Percentiles rank a stretch among this genome's conserved stretches.
phyloP scores from a whole-genome alignment of 2,113 vertebrate species.

The Amphiprion ocellaris region DNA sequence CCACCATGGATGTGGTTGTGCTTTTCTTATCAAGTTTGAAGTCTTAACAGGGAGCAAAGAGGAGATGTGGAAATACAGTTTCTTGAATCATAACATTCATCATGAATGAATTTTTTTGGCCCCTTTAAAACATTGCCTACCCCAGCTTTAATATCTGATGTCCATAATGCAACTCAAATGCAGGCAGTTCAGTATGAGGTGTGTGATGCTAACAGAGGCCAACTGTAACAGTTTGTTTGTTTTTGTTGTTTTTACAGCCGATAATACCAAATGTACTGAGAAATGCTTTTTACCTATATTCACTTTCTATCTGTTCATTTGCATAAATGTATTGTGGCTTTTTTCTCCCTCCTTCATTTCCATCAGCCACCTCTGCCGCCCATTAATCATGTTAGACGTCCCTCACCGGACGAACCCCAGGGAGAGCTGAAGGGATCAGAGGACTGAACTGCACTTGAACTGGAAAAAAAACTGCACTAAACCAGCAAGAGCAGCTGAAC shows the following conservation, averaged over 20 bases:
- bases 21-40: too few species aligned
- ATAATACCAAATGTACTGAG: background rate
- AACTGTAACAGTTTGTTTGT: background rate
- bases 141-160: background rate
- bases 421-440: conserved; percentile 57
- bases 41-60: too few species aligned
- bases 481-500: conserved; percentile 52
- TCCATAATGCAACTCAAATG: background rate
- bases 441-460: conserved; percentile 79
- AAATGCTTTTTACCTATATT: background rate
- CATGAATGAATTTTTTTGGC: too few species aligned
- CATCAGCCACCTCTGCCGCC: conserved; percentile 49
- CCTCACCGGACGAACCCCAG: conserved; percentile 49
- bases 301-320: conserved; percentile 16
- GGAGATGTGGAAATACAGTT: too few species aligned
- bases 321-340: conserved; percentile 11
- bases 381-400: conserved; percentile 61
- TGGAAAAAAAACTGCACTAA: conserved; percentile 51
- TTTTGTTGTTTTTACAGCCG: background rate
- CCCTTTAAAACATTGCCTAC: too few species aligned
- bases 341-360: conserved; percentile 1
- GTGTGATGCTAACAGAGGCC: background rate
- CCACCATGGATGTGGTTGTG: too few species aligned
- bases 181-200: background rate
- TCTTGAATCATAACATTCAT: too few species aligned